A percentile compares a stretch with the other conserved stretches of the same genome.
phyloP scores from a whole-genome alignment of 1,140 invertebrate species.

The Harlomillsia oculata region DNA sequence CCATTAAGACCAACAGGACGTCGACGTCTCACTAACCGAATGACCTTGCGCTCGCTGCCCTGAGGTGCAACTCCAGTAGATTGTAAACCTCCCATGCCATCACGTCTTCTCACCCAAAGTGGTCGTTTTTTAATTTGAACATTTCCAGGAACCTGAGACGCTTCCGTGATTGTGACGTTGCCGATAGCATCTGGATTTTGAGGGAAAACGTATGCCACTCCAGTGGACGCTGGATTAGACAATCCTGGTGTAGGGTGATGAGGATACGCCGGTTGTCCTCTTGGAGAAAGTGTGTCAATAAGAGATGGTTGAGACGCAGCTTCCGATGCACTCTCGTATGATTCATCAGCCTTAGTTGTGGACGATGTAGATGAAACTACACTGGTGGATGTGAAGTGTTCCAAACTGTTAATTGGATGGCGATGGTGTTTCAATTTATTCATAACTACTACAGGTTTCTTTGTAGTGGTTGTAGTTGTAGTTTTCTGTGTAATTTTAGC shows the following conservation, averaged over 20 bases:
- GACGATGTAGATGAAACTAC: conserved; percentile 1
- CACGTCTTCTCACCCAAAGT: conserved; percentile 17
- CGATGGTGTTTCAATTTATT: conserved; percentile 14
- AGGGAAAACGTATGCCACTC: conserved; percentile 19
- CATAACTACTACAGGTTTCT: conserved; percentile 6
- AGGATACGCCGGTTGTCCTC: neutral
- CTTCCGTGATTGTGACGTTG: conserved; percentile 2
- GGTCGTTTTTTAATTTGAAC: conserved; percentile 17
- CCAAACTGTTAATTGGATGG: conserved; percentile 12
- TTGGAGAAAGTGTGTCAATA: neutral
- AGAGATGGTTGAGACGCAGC: conserved; percentile 2
- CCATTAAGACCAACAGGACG: conserved; percentile 1
- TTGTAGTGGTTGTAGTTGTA: neutral
- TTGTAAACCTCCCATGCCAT: neutral
- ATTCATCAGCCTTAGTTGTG: conserved; percentile 4
- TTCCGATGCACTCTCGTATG: conserved; percentile 8
- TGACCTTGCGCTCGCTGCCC: conserved; percentile 15
- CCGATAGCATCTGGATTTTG: too few species aligned
- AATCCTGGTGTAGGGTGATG: neutral
- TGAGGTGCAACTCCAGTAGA: neutral
- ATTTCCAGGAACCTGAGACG: neutral
- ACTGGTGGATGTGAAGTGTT: neutral
- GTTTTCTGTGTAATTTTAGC: neutral
- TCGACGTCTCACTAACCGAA: conserved; percentile 20
- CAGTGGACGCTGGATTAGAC: neutral